Base-by-base conservation (phyloP, 2,888 invertebrate genomes). In the Lasioglossum marginatum region DNA sequence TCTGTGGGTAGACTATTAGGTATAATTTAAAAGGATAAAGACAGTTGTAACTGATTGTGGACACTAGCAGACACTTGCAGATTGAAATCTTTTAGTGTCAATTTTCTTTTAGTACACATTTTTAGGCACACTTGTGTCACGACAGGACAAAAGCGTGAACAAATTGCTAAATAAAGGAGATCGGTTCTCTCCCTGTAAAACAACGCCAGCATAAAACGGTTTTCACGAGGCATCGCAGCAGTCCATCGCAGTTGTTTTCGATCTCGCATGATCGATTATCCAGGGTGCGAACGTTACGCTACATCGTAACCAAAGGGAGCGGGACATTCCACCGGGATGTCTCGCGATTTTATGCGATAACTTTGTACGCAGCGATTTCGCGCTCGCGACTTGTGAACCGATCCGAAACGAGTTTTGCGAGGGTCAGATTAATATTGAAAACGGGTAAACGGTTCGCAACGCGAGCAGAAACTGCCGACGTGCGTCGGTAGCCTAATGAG, bases 401-500 rank as follows among this genome's bases (percentile, higher is more conserved):
- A 71, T 12, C 52, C 14, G 31, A 16, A 27, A 2, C 34, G 34
- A 68, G 52, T 37, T 19, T 23, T 37, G 23, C 57, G n/a, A n/a
- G 23, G 19, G 43, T 3, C 73, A 16, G 60, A 68, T 79, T 79
- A 80, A 85, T 80, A 63, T 31, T 63, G 77, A 77, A 77, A 75
- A 57, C 40, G 48, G 60, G 48, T 14, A 48, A 43, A 37, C 60
- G 72, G 45, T 27, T 31, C n/a, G 57, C 57, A 57, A 57, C 12
- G 57, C 57, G 57, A 57, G 57, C 57, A 57, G 57, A 57, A 57
- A n/a, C 57, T 4, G n/a, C 8, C 63, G 31, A 31, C 63, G 63
- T 3, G 27, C 27, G 63, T 31, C 86, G 86, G 91, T 88, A 90
- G 86, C 83, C 72, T 89, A 91, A 90, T 86, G 83, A 91, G 90